A percentile compares a stretch with the other conserved stretches of the same genome.
phyloP scores from a whole-genome alignment of 2,888 invertebrate species.

The Eurytoma californica region DNA sequence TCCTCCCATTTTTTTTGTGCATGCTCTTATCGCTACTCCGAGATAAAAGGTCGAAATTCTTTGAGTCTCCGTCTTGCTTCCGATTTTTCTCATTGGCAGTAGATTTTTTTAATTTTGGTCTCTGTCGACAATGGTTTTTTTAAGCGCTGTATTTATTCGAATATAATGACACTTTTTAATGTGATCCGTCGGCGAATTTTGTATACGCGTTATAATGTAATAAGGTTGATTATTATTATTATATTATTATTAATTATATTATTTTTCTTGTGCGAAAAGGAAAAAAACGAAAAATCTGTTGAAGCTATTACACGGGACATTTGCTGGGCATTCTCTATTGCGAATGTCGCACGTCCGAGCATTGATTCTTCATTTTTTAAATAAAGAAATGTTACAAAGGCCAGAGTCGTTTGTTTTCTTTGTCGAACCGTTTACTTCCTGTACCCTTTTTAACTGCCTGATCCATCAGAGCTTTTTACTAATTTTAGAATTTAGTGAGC shows the following conservation, averaged over 20 bases:
- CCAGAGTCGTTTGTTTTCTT: conserved; percentile 26
- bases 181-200: conserved; percentile 66
- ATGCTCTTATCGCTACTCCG: too few species aligned
- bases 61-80: neutral
- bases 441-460: too few species aligned
- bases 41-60: too few species aligned
- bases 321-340: conserved; percentile 37
- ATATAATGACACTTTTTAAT: conserved; percentile 58
- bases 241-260: neutral
- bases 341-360: conserved; percentile 44
- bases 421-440: neutral
- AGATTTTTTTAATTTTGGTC: neutral
- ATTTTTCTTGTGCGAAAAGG: conserved; percentile 36
- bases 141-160: conserved; percentile 64
- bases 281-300: conserved; percentile 41
- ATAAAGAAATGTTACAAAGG: conserved; percentile 53
- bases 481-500: neutral
- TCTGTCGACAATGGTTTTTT: neutral
- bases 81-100: conserved; percentile 21
- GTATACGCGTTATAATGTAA: conserved; percentile 35
- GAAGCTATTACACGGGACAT: conserved; percentile 21
- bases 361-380: conserved; percentile 52
- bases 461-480: neutral
- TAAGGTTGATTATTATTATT: neutral
- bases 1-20: conserved; percentile 13